These are phyloP conservation scores for Proteles cristata DNA, from an alignment of 2,113 vertebrate species.

Conservation along the genomic window DNA sequence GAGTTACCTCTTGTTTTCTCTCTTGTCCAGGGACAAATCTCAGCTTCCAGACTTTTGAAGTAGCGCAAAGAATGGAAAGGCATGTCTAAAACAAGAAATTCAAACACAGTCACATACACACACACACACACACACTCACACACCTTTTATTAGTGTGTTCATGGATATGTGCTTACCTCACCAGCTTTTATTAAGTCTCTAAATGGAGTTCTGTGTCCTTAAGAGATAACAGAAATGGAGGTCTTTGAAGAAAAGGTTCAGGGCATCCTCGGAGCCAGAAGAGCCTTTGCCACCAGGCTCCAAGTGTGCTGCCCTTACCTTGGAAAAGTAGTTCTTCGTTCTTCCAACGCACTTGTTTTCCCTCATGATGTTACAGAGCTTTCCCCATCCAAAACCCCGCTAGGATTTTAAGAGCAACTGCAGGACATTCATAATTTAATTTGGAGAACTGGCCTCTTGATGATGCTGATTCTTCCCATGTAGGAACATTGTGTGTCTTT, in stretches of 20 bases:
- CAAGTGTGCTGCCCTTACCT: not conserved
- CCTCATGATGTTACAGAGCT: not conserved
- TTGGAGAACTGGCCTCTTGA: not conserved
- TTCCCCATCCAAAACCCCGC: not conserved
- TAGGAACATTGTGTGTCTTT: not conserved
- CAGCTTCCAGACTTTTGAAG: not conserved
- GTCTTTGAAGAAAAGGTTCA: not conserved
- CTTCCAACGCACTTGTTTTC: conserved; percentile 6
- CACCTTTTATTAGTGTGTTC: not conserved
- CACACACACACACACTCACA: too few relatives aligned
- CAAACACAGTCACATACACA: not conserved
- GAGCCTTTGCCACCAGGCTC: accelerated
- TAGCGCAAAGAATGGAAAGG: not conserved
- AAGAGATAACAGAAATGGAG: not conserved
- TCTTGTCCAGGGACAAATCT: not conserved
- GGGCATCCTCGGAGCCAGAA: not conserved
- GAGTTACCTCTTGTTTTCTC: not conserved
- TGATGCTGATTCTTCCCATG: not conserved
- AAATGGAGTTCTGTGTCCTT: not conserved
- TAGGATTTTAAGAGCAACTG: conserved; percentile 3
- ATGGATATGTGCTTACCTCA: not conserved
- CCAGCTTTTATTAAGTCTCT: not conserved
- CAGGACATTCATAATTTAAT: not conserved
- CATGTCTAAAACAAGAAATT: not conserved
- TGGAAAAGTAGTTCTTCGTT: not conserved